Conservation (phyloP, 1,140 invertebrate genomes). For the Subanguina moxae region DNA sequence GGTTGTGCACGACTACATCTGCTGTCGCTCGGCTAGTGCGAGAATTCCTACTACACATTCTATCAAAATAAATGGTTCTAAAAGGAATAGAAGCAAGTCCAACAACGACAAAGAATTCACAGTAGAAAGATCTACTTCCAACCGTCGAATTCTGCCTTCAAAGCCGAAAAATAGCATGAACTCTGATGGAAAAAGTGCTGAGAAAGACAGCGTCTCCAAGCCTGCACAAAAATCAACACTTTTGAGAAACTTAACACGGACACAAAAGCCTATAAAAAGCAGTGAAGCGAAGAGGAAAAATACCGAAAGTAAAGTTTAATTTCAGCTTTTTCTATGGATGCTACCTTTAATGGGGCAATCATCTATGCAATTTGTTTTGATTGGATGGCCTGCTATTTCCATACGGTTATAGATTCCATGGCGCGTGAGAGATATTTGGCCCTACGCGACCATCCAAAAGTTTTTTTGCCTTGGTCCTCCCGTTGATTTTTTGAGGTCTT, state of each 20-base stretch:
- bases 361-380: no score
- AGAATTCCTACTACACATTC: conserved; percentile 7
- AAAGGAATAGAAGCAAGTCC: not conserved
- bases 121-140: conserved; percentile 7
- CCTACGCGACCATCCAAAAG: no score
- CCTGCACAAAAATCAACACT: not conserved
- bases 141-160: not conserved
- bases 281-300: not conserved
- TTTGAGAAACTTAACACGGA: not conserved
- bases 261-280: not conserved
- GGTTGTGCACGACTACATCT: conserved; percentile 43
- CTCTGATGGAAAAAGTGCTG: not conserved
- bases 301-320: not conserved
- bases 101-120: conserved; percentile 6
- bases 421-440: no score
- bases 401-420: no score
- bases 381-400: no score
- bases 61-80: conserved; percentile 10
- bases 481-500: no score
- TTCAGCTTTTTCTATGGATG: no score
- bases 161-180: not conserved
- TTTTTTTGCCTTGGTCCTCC: no score
- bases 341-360: no score
- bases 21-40: conserved; percentile 31
- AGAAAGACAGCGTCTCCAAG: not conserved